Evolutionary conservation across 23 tunicate genomes (phyloP), one percentile per base, ranked within the genome.

Genomic region (Trididemnum nubilum): DNA sequence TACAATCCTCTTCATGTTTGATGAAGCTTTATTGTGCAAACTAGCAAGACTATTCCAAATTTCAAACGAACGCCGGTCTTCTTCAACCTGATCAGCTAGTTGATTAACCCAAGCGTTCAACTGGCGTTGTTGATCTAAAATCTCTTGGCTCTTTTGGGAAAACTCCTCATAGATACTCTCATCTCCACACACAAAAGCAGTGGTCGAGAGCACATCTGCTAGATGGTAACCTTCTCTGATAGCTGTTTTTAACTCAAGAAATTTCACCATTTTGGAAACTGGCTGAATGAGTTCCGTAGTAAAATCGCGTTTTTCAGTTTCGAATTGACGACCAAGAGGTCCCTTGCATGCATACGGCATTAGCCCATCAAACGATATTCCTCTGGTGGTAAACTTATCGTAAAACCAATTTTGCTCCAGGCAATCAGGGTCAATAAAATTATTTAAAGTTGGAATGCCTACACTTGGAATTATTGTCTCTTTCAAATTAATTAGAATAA

Each of bases 381-480:
- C 92, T 18, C 82, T 26, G 0, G 77, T 79, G n/a, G 92, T 87
- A 34, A 71, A 73, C 33, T 31, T 40, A 60, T 87, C 92, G 39
- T 33, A 80, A 64, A 80, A 87, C 85, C 92, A 87, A 36, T 81
- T 59, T 31, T 33, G 31, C 4, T 32, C 4, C 5, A 4, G 2
- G 12, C 12, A 31, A 5, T 26, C 51, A 1, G 49, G 22, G 31
- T 65, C 74, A 4, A 18, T 5, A 65, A 31, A 38, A 65, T 38
- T 65, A 65, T 64, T 80, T 5, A 80, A 33, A 35, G 28, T 35
- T 1, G 75, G 75, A 35, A 81, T 59, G 1, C 54, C 80, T 1
- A 87, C 74, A 50, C 81, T 72, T 25, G 75, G 85, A 39, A 87
- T 73, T 25, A 87, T 34, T n/a, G 92, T 87, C 49, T 87, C 92